Conservation (phyloP, 2,888 invertebrate genomes). For the Spilosoma lubricipeda region DNA sequence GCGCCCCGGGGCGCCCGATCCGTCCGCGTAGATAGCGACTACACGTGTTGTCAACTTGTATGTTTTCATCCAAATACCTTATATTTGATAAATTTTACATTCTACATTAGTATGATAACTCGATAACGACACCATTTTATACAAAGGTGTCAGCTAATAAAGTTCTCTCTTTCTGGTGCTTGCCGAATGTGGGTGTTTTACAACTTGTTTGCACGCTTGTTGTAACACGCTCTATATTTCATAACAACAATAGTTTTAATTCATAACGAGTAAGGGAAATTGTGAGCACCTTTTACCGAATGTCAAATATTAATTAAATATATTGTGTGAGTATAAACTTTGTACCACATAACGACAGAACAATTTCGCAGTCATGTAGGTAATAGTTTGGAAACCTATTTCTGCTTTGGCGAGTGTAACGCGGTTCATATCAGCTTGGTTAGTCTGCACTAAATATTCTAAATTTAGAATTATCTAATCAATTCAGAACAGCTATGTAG, state of each 20-base stretch:
- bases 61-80: slow-evolving; percentile 83
- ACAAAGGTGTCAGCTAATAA: slow-evolving; percentile 76
- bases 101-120: slow-evolving; percentile 79
- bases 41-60: slow-evolving; percentile 86
- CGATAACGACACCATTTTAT: slow-evolving; percentile 77
- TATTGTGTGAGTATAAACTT: not conserved
- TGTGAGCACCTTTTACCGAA: not conserved
- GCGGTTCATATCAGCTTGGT: not conserved
- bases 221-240: slow-evolving; percentile 50
- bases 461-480: not conserved
- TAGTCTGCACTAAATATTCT: not conserved
- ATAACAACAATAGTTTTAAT: slow-evolving; percentile 43
- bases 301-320: not conserved
- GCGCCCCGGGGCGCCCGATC: slow-evolving; percentile 82
- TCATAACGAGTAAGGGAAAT: slow-evolving; percentile 19
- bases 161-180: slow-evolving; percentile 56
- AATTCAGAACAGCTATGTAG: not conserved
- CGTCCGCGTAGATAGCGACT: slow-evolving; percentile 79
- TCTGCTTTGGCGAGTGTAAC: not conserved
- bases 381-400: not conserved
- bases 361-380: not conserved
- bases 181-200: slow-evolving; percentile 46
- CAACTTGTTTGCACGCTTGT: slow-evolving; percentile 52
- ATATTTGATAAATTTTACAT: slow-evolving; percentile 82
- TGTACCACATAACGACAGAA: not conserved